Percentiles rank a stretch among this genome's conserved stretches.
Conservation (phyloP, 2,113 vertebrate species). For the Cryptoleucopteryx plumbea region DNA sequence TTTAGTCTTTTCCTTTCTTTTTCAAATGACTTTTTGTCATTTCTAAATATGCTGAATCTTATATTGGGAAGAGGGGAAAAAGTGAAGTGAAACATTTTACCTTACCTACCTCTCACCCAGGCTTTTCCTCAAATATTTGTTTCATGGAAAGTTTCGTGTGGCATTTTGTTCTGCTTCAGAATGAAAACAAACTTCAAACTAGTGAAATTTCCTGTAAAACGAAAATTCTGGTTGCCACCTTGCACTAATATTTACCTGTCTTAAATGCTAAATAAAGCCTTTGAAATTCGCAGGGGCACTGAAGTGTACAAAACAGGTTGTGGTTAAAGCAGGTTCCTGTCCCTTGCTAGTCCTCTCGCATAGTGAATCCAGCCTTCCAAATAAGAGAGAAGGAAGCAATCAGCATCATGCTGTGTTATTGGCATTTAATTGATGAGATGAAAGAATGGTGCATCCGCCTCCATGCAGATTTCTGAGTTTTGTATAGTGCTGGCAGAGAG, state of each 20-base stretch:
- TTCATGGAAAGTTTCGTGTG: background rate
- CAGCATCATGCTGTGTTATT: background rate
- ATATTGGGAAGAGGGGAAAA: background rate
- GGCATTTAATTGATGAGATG: background rate
- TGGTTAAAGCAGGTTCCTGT: background rate
- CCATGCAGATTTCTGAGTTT: background rate
- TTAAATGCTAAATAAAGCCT: background rate
- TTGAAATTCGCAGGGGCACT: background rate
- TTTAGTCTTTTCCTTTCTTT: background rate
- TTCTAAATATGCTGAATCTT: background rate
- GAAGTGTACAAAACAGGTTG: background rate
- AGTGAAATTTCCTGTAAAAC: background rate
- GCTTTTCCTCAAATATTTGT: background rate
- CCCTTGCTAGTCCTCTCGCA: background rate
- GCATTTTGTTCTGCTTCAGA: background rate
- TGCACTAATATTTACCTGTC: background rate
- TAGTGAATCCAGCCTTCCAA: background rate
- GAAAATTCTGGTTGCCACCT: background rate
- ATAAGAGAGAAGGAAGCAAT: background rate
- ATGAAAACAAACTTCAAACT: background rate
- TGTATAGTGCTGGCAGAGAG: background rate
- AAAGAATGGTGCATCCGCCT: background rate
- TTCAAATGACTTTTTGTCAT: background rate
- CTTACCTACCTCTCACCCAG: background rate
- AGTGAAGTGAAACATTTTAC: background rate